A percentile compares a stretch with the other conserved stretches of the same genome.
These are phyloP conservation scores for Ophioderma brevispina DNA, from an alignment of 35 echinoderm and acorn worm species.

Conservation along the genomic window DNA sequence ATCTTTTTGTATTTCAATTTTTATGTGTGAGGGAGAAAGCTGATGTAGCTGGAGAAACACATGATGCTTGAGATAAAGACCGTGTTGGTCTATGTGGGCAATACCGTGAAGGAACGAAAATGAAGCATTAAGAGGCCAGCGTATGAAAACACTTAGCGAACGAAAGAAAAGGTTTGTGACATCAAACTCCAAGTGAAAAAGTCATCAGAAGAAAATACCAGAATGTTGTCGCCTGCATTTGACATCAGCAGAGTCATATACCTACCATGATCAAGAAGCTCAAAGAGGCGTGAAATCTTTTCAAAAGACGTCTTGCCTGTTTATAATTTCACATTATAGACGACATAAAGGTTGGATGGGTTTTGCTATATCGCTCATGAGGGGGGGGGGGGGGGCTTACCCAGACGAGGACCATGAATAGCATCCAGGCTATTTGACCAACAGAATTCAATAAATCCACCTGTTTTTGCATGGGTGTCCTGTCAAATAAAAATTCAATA, in stretches of 20 bases:
- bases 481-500: not conserved
- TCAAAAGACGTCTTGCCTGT: constrained; percentile 40
- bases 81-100: no score
- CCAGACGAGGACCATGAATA: not conserved
- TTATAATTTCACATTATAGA: constrained; percentile 22
- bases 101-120: no score
- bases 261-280: constrained; percentile 5
- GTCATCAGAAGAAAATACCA: not conserved
- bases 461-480: not conserved
- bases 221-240: constrained; percentile 8
- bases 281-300: constrained; percentile 19
- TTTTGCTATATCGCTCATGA: not conserved
- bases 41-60: no score
- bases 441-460: not conserved
- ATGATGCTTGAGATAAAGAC: no score
- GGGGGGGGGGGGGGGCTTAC: no score
- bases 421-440: not conserved
- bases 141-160: no score
- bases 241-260: constrained; percentile 55
- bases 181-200: constrained; percentile 4
- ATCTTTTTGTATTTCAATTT: no score
- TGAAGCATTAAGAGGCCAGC: no score
- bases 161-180: not conserved
- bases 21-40: no score
- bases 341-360: not conserved